Percentiles rank a stretch among this genome's conserved stretches.
phyloP scores from a whole-genome alignment of 1,140 invertebrate species.

The Euglossa dilemma region DNA sequence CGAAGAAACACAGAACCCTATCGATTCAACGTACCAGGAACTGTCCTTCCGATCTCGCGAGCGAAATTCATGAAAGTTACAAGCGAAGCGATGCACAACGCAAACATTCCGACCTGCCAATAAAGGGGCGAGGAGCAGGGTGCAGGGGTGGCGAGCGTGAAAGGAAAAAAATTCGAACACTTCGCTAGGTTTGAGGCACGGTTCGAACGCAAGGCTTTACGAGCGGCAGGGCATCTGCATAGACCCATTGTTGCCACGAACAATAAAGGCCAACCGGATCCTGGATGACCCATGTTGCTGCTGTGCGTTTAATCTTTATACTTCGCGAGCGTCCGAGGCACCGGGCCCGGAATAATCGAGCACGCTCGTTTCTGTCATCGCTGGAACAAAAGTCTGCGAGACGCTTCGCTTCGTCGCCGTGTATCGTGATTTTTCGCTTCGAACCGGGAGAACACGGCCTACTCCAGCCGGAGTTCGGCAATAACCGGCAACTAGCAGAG shows the following conservation, averaged over 20 bases:
- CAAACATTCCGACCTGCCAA: conserved; percentile 60
- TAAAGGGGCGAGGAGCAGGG: conserved; percentile 37
- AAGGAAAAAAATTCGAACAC: conserved; percentile 68
- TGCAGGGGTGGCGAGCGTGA: conserved; percentile 4
- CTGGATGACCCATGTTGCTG: conserved; percentile 29
- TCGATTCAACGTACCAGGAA: neutral
- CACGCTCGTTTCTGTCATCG: conserved; percentile 50
- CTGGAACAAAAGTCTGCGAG: neutral
- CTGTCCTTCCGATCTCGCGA: neutral
- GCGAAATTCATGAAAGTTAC: conserved; percentile 59
- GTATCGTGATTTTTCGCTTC: neutral
- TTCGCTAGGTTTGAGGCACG: conserved; percentile 35
- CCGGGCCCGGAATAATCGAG: conserved; percentile 65
- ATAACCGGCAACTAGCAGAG: conserved; percentile 62
- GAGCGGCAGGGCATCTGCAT: conserved; percentile 61
- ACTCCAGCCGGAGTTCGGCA: conserved; percentile 28
- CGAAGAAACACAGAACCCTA: neutral
- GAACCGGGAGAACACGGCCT: neutral
- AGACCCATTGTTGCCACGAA: conserved; percentile 62
- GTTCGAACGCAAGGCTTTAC: conserved; percentile 47
- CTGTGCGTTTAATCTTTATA: conserved; percentile 65
- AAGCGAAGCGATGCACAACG: conserved; percentile 49
- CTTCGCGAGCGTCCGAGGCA: conserved; percentile 43
- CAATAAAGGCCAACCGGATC: conserved; percentile 64
- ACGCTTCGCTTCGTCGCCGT: too few species aligned